Conservation (phyloP, 2,797 vertebrate species). For the Pseudotriccus pelzelni region DNA sequence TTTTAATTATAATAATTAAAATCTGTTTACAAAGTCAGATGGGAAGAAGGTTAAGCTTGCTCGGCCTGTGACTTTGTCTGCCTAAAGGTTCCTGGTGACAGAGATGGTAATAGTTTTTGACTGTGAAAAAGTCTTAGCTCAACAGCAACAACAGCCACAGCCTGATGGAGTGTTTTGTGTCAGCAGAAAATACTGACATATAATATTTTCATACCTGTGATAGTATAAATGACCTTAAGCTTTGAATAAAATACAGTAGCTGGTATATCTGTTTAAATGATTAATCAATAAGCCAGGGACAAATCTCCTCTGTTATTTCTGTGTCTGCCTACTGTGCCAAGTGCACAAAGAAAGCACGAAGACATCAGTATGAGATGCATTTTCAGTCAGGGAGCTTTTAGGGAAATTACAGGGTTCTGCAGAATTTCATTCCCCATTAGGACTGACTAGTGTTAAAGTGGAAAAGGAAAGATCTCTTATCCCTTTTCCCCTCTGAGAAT, state of each 20-base stretch:
- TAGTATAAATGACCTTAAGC: slow-evolving; percentile 8
- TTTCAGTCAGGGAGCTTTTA: slow-evolving; percentile 73
- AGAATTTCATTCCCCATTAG: slow-evolving; percentile 70
- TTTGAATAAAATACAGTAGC: slow-evolving; percentile 18
- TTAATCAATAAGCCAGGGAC: slow-evolving; percentile 52
- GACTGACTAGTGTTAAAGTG: slow-evolving; percentile 57
- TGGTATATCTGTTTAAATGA: slow-evolving; percentile 49
- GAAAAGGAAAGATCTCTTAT: slow-evolving; percentile 54
- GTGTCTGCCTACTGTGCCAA: slow-evolving; percentile 41
- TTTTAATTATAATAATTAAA: slow-evolving; percentile 54
- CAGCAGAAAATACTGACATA: slow-evolving; percentile 40
- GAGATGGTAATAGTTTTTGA: background rate
- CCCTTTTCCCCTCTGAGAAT: background rate
- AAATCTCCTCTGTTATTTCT: slow-evolving; percentile 55
- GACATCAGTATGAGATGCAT: slow-evolving; percentile 19
- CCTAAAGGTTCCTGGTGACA: background rate
- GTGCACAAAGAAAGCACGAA: slow-evolving; percentile 38
- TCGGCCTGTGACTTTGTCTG: background rate
- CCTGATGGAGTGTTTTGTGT: background rate
- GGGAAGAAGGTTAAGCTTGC: background rate
- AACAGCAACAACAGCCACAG: background rate
- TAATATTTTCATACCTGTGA: slow-evolving; percentile 39
- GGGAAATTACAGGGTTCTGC: slow-evolving; percentile 73
- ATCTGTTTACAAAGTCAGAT: background rate
- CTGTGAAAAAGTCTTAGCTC: slow-evolving; percentile 22